A percentile compares a stretch with the other conserved stretches of the same genome.
These are phyloP conservation scores for Argya squamiceps DNA, from an alignment of 2,797 vertebrate species.

Conservation along the genomic window DNA sequence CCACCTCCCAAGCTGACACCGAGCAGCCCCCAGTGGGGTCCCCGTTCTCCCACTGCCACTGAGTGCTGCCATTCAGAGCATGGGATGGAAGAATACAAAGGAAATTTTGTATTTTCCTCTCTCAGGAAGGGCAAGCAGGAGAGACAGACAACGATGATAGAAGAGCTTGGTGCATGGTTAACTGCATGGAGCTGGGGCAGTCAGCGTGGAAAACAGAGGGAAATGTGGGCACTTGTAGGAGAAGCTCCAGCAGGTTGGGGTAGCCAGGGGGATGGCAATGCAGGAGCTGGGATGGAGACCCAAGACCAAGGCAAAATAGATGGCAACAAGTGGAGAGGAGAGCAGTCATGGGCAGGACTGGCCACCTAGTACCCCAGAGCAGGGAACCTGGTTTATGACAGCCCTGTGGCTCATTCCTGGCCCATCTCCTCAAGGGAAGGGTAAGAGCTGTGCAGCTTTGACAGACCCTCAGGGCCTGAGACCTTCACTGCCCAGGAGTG, in stretches of 20 bases:
- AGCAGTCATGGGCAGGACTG: background rate
- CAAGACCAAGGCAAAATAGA: background rate
- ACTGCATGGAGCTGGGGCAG: background rate
- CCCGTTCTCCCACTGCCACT: fast-evolving
- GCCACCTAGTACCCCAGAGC: fast-evolving
- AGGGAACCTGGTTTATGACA: background rate
- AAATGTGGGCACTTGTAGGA: fast-evolving
- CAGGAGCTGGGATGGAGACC: background rate
- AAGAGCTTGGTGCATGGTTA: background rate
- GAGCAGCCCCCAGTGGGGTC: fast-evolving
- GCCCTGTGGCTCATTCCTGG: background rate
- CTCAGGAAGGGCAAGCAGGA: fast-evolving
- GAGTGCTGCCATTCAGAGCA: fast-evolving
- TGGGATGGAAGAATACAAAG: background rate
- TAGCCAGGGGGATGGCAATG: background rate
- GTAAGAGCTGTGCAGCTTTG: background rate
- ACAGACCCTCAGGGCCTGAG: background rate
- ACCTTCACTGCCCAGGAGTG: background rate
- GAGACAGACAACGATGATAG: fast-evolving
- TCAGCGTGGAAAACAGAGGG: background rate
- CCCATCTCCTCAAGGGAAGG: background rate
- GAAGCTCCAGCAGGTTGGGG: background rate
- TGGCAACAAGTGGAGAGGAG: background rate
- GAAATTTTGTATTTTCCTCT: background rate
- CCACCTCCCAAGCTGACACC: background rate